Conservation (phyloP, 2,888 invertebrate species). For the Apotomis capreana region DNA sequence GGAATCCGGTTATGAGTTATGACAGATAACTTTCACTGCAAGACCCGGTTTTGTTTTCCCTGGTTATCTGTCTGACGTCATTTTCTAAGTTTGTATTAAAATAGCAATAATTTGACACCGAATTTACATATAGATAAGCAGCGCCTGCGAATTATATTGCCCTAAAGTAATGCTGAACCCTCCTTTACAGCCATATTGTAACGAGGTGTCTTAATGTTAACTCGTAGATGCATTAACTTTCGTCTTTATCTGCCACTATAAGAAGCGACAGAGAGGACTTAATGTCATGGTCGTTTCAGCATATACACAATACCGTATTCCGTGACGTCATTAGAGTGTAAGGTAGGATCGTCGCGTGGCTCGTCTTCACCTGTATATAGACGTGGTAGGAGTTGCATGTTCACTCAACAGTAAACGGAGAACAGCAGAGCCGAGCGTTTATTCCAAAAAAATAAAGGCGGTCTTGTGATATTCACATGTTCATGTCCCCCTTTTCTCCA, state of each 20-base stretch:
- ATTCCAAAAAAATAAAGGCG: conserved; percentile 3
- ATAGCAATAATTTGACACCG: not conserved
- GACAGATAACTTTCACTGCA: not conserved
- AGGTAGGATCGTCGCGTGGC: not conserved
- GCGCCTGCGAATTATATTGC: no score
- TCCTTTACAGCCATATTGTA: no score
- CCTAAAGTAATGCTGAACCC: no score
- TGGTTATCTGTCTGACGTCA: not conserved
- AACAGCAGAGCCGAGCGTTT: not conserved
- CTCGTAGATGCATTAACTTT: no score
- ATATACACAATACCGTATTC: not conserved
- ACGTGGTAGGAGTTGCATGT: not conserved
- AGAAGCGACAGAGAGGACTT: not conserved
- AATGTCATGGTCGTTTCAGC: not conserved
- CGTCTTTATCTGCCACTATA: no score
- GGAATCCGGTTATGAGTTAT: no score
- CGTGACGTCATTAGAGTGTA: not conserved
- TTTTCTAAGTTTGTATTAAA: not conserved
- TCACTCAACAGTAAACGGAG: not conserved
- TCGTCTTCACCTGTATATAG: not conserved
- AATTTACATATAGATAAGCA: no score
- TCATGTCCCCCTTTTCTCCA: not conserved
- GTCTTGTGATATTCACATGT: not conserved
- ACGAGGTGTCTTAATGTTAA: no score
- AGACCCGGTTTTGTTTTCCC: not conserved